phyloP scores from a whole-genome alignment of 2,888 invertebrate genomes.

The Parapristionchus giblindavisi region DNA sequence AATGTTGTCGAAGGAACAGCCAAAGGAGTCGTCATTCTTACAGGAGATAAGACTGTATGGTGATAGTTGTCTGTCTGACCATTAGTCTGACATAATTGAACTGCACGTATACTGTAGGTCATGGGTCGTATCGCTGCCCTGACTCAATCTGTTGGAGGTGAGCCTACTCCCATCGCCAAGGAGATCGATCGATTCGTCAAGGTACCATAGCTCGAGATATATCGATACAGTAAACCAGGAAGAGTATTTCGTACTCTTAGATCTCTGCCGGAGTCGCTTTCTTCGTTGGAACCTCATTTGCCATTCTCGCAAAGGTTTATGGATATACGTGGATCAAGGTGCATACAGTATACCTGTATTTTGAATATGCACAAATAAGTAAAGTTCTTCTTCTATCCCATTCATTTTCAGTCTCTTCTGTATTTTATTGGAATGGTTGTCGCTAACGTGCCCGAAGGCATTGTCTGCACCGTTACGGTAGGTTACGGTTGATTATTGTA shows the following conservation, averaged over 20 bases:
- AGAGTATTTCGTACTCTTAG: neutral
- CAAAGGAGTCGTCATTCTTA: conserved; percentile 83
- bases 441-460: conserved; percentile 98
- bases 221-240: neutral
- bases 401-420: conserved; percentile 77
- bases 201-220: conserved; percentile 33
- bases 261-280: conserved; percentile 84
- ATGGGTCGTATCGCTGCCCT: conserved; percentile 80
- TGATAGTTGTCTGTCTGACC: neutral
- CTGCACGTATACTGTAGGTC: conserved; percentile 72
- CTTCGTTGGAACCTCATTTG: conserved; percentile 91
- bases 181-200: conserved; percentile 99
- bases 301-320: conserved; percentile 92
- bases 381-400: conserved; percentile 81
- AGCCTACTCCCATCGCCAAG: conserved; percentile 89
- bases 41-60: conserved; percentile 78
- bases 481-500: conserved; percentile 81
- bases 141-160: conserved; percentile 81
- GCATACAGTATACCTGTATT: conserved; percentile 83
- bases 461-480: conserved; percentile 96
- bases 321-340: conserved; percentile 98
- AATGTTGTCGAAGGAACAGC: conserved; percentile 80
- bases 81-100: neutral
- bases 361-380: conserved; percentile 93
- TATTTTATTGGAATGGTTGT: conserved; percentile 99